Base-by-base conservation (phyloP, 2,113 vertebrate genomes). In the Boleophthalmus pectinirostris region DNA sequence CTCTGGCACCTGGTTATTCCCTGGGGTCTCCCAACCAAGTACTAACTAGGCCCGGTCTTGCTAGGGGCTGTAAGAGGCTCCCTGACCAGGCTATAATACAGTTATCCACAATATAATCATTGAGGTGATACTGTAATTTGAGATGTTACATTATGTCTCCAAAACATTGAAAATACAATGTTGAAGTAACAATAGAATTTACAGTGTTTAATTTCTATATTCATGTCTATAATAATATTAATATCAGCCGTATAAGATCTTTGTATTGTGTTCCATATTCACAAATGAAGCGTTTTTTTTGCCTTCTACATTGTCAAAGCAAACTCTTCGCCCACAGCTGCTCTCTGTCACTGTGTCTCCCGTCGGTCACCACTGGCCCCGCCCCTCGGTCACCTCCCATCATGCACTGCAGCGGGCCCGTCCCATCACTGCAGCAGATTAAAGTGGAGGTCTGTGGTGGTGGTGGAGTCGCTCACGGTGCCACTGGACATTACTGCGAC, bases 401-500 rank as follows among this genome's bases (percentile, higher is more conserved):
- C 85, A 88, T 88, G 74, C 82, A 70, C 88, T 72, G 38, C 78
- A 49, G 78, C 89, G 86, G 89, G 89, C 90, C 90, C 73, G 90
- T 82, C 90, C 91, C 82, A 88, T 93, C 90, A 87, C 73, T 67
- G 77, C 51, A 71, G 77, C 56, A 71, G 89, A 91, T 92, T 92
- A 92, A 92, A 89, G 65, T 76, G 69, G 78, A 91, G 84, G 79
- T 24, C 85, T 82, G 65, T 53, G 81, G 87, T 89, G 81, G 87
- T 89, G 15, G 87, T 77, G 84, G 85, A 75, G 83, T 88, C 83
- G 88, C 89, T 90, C 91, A 87, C 64, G 86, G 85, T 93, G 93
- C 89, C 93, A 91, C 88, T 83, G 88, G 89, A 87, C 86, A 92
- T 92, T 91, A 93, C 78, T 65, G 82, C 78, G 78, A 88, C 79